Conservation (phyloP, 2,113 vertebrate species). For the Sprattus sprattus region DNA sequence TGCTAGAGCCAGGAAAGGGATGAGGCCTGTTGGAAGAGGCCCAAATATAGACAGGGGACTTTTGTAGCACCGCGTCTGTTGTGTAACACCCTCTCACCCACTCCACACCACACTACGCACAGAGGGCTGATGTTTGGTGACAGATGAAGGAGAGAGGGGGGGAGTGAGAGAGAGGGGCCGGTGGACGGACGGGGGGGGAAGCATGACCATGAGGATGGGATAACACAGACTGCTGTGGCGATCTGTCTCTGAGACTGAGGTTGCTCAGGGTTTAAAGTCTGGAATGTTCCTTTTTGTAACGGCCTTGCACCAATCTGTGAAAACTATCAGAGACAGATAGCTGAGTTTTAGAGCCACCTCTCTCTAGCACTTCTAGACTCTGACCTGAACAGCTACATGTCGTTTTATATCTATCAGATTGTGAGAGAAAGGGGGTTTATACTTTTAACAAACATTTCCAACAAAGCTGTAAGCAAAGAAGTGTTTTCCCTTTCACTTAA, state of each 20-base stretch:
- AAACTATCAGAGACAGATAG: not conserved
- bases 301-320: not conserved
- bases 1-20: not conserved
- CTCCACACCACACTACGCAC: not conserved
- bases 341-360: not conserved
- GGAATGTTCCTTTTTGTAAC: not conserved
- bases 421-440: not conserved
- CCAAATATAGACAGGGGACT: not conserved
- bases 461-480: not conserved
- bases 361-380: not conserved
- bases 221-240: not conserved
- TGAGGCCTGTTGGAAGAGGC: not conserved
- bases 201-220: not conserved
- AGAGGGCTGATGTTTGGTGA: not conserved
- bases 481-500: not conserved
- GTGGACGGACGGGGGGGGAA: too few relatives aligned
- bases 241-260: not conserved
- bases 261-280: constrained; percentile 10
- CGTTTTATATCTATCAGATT: not conserved
- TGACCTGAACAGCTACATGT: not conserved
- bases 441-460: not conserved
- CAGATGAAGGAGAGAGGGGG: not conserved
- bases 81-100: not conserved
- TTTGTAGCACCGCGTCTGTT: not conserved
- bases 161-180: not conserved